These are phyloP conservation scores for Podargus strigoides DNA, from an alignment of 2,797 vertebrate genomes.

Conservation along the genomic window DNA sequence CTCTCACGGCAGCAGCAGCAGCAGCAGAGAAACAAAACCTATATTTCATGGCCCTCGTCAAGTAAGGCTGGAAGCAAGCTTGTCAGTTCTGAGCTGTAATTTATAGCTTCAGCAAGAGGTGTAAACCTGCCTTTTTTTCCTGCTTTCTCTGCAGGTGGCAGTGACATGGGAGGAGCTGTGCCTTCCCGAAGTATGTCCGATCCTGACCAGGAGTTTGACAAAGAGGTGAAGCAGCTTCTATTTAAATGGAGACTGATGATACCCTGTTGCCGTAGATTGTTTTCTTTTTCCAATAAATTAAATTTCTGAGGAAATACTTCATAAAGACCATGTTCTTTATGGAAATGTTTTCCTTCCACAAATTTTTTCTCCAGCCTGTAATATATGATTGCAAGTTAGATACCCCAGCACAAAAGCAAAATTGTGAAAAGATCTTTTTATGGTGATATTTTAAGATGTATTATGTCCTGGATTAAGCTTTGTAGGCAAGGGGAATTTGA, in stretches of 20 bases:
- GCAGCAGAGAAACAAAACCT: slow-evolving; percentile 81
- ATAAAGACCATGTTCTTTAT: background rate
- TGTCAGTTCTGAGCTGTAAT: background rate
- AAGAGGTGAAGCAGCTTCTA: slow-evolving; percentile 80
- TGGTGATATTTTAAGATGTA: slow-evolving; percentile 15
- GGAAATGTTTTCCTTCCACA: background rate
- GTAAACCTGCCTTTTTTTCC: background rate
- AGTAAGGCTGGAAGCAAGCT: slow-evolving; percentile 72
- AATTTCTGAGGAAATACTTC: background rate
- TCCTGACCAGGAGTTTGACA: slow-evolving; percentile 88
- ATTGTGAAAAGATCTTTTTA: background rate
- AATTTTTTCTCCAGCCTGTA: background rate
- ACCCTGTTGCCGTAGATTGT: background rate
- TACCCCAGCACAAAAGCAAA: background rate
- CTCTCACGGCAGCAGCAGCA: slow-evolving; percentile 81
- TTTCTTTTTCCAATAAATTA: background rate
- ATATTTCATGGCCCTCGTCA: slow-evolving; percentile 90
- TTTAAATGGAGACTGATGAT: accelerated
- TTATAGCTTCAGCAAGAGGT: background rate
- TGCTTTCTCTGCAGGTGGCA: slow-evolving; percentile 58
- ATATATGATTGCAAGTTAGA: background rate
- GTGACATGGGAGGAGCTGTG: slow-evolving; percentile 81
- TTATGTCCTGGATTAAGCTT: slow-evolving; percentile 16
- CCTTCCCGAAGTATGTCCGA: slow-evolving; percentile 87
- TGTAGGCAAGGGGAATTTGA: slow-evolving; percentile 25